Evolutionary conservation across 2,888 invertebrate genomes (phyloP).

Genomic region (Antheraea yamamai): DNA sequence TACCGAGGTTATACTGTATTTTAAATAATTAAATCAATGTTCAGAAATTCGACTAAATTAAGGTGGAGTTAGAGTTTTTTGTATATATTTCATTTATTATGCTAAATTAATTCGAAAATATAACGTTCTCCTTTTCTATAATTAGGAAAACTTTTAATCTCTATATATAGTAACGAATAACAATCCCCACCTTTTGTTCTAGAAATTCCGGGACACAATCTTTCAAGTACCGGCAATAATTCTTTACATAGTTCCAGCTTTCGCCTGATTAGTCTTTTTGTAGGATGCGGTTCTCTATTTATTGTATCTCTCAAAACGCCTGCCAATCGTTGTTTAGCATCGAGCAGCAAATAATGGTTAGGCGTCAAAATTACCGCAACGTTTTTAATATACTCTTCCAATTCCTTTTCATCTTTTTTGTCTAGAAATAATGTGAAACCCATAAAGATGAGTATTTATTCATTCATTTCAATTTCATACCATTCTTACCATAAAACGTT

Average conservation of each 20-base stretch:
- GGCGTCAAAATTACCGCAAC: slow-evolving; percentile 83
- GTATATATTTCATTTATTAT: too few species aligned
- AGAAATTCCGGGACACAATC: slow-evolving; percentile 87
- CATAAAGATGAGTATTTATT: neutral
- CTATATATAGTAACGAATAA: neutral
- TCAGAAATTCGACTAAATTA: too few species aligned
- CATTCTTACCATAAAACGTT: neutral
- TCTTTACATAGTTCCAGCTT: slow-evolving; percentile 86
- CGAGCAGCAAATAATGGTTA: slow-evolving; percentile 86
- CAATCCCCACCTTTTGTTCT: slow-evolving; percentile 80
- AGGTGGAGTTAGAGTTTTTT: too few species aligned
- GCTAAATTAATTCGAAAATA: too few species aligned
- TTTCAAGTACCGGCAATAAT: slow-evolving; percentile 84
- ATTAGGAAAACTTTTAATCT: too few species aligned
- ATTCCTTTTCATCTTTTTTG: slow-evolving; percentile 68
- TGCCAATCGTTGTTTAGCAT: slow-evolving; percentile 86
- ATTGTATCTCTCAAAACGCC: slow-evolving; percentile 79
- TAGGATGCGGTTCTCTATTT: slow-evolving; percentile 74
- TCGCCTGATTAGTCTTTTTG: slow-evolving; percentile 80
- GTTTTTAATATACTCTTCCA: slow-evolving; percentile 79
- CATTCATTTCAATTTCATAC: too few species aligned
- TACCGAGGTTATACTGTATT: too few species aligned
- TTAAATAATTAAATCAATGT: too few species aligned
- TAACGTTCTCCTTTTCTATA: too few species aligned
- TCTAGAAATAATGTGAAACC: slow-evolving; percentile 50